Base-by-base conservation (phyloP, 2,888 invertebrate genomes). In the Tubulanus polymorphus region DNA sequence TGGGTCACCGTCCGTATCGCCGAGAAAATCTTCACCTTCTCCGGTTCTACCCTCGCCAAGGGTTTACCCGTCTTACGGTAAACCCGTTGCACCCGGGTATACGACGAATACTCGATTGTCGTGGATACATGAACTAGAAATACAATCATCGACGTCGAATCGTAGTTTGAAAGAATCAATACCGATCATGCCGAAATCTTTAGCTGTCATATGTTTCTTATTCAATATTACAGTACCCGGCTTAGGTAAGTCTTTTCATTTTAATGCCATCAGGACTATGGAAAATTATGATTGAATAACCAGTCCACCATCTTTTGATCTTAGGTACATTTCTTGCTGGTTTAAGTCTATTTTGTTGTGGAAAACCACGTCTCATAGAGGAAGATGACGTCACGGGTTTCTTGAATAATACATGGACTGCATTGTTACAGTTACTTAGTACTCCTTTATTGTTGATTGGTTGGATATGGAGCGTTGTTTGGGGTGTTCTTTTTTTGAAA, bases 391-490 rank as follows among this genome's bases (percentile, higher is more conserved):
- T 41, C 41, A 41, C 20, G 18, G 5, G 41, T 15, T 41, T 41
- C 41, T 20, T 41, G 41, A 41, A 41, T 18, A 66, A 63, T 51
- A 53, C 68, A 27, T 61, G 55, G 10, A 63, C 70, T 18, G 71
- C 66, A 2, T 52, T 71, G 2, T 56, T 68, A 29, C 71, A 71
- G 57, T 51, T 71, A 6, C 51, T 70, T 5, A 60, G 64, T 0
- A 59, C 60, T 8, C 63, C 62, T 0, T 37, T 70, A 25, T 56
- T 69, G 23, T 57, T 70, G 29, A 47, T 70, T 1, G 71, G 71
- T 32, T 71, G 71, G 71, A 57, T 71, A 18, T 71, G 71, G 71
- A 71, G 71, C 55, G 66, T 69, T 60, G 55, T 68, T 1, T 71
- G 71, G 71, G 71, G 71, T 2, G 60, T 69, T 1, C 67, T 66